A percentile compares a stretch with the other conserved stretches of the same genome.
phyloP scores from a whole-genome alignment of 2,888 invertebrate species.

The Pollenia griseotomentosa region DNA sequence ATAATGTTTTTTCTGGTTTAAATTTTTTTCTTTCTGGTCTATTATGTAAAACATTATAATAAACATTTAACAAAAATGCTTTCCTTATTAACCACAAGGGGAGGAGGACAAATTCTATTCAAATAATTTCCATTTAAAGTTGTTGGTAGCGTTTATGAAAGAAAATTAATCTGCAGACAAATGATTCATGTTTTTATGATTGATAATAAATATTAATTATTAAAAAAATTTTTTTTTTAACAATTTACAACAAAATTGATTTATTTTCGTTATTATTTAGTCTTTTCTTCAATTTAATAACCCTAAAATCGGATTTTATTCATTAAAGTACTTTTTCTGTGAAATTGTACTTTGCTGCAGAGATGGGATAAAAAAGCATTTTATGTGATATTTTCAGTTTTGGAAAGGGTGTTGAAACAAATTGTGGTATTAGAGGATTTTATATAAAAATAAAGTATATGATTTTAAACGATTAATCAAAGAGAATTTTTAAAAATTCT shows the following conservation, averaged over 20 bases:
- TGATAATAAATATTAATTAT: conserved; percentile 45
- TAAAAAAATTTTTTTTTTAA: conserved; percentile 51
- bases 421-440: neutral
- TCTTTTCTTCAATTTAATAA: conserved; percentile 57
- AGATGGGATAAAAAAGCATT: conserved; percentile 7
- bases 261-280: conserved; percentile 17
- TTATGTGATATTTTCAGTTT: conserved; percentile 5
- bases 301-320: conserved; percentile 63
- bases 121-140: conserved; percentile 25
- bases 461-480: too few relatives aligned
- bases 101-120: conserved; percentile 1
- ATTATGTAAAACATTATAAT: conserved; percentile 78
- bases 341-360: neutral
- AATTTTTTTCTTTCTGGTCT: conserved; percentile 73
- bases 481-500: too few relatives aligned
- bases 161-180: conserved; percentile 59
- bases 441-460: too few relatives aligned
- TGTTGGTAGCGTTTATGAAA: conserved; percentile 22
- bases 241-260: conserved; percentile 57
- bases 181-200: conserved; percentile 56
- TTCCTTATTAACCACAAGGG: conserved; percentile 68
- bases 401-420: neutral
- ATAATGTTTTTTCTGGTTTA: conserved; percentile 74
- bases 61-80: conserved; percentile 72
- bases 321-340: conserved; percentile 48